Evolutionary conservation across 2,797 vertebrate species (phyloP).

Genomic region (Argya squamiceps): DNA sequence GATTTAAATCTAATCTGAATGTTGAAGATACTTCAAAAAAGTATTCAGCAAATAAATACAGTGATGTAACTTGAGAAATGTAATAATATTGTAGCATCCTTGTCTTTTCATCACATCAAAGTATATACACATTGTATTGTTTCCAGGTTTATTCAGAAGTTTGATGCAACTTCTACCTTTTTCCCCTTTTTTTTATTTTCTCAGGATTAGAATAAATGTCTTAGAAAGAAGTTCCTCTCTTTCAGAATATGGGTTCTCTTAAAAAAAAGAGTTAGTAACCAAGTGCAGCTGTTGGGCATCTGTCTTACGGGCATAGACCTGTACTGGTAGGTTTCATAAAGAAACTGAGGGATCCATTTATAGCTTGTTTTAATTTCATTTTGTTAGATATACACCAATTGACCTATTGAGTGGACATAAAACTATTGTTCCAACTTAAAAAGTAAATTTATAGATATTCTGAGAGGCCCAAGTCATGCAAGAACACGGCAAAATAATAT

Average conservation of each 20-base stretch:
- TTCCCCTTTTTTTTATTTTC: not conserved
- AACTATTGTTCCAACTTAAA: slow-evolving; percentile 55
- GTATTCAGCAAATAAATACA: not conserved
- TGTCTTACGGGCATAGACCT: slow-evolving; percentile 18
- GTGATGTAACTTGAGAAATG: not conserved
- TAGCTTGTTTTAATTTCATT: slow-evolving; percentile 49
- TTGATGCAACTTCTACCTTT: not conserved
- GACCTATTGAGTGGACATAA: slow-evolving; percentile 62
- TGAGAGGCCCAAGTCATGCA: not conserved
- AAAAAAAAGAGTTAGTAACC: slow-evolving; percentile 33
- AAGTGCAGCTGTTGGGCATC: slow-evolving; percentile 27
- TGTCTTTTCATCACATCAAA: not conserved
- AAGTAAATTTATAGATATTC: not conserved
- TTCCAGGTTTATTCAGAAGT: not conserved
- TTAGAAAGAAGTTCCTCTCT: not conserved
- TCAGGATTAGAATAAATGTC: not conserved
- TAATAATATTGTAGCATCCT: not conserved
- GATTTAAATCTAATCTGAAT: slow-evolving; percentile 47
- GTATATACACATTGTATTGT: not conserved
- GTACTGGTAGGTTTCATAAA: slow-evolving; percentile 31
- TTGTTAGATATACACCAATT: slow-evolving; percentile 3
- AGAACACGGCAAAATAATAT: not conserved
- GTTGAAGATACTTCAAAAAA: not conserved
- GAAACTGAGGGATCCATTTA: slow-evolving; percentile 30
- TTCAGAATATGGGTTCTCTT: not conserved